Conservation (phyloP, 35 echinoderm and acorn worm species). For the Heliocidaris tuberculata region DNA sequence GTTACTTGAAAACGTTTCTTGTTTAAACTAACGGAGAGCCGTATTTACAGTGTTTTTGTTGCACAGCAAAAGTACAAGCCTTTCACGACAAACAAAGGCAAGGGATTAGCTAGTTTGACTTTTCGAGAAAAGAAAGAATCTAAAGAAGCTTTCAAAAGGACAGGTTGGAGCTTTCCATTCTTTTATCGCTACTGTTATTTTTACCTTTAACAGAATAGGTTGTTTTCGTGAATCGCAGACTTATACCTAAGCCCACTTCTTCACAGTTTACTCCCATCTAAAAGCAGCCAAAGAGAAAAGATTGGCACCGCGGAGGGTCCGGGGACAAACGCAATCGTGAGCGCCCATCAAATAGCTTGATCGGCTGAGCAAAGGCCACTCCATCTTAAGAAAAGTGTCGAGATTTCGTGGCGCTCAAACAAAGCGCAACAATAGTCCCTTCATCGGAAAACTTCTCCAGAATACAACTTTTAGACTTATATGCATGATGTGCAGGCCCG, state of each 20-base stretch:
- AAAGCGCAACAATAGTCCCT: neutral
- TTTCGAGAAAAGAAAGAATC: neutral
- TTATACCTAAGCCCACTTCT: conserved; percentile 46
- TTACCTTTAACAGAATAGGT: neutral
- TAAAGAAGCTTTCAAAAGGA: neutral
- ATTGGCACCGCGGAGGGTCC: neutral
- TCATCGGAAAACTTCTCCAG: neutral
- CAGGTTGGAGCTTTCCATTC: neutral
- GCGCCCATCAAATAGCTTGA: conserved; percentile 13
- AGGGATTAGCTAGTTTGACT: neutral
- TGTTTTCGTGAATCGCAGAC: conserved; percentile 26
- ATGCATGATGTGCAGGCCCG: neutral
- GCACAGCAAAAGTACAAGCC: neutral
- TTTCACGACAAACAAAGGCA: conserved; percentile 9
- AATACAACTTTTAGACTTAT: neutral
- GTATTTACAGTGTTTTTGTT: conserved; percentile 4
- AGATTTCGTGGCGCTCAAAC: conserved; percentile 12
- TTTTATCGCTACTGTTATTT: neutral
- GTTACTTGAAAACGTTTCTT: neutral
- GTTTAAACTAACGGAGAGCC: neutral
- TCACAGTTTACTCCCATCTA: conserved; percentile 42
- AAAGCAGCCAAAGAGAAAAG: neutral
- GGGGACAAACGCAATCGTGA: conserved; percentile 22
- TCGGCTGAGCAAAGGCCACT: neutral
- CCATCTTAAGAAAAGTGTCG: conserved; percentile 5